Percentiles rank a stretch among this genome's conserved stretches.
phyloP scores from a whole-genome alignment of 2,113 vertebrate species.

The Bos javanicus region DNA sequence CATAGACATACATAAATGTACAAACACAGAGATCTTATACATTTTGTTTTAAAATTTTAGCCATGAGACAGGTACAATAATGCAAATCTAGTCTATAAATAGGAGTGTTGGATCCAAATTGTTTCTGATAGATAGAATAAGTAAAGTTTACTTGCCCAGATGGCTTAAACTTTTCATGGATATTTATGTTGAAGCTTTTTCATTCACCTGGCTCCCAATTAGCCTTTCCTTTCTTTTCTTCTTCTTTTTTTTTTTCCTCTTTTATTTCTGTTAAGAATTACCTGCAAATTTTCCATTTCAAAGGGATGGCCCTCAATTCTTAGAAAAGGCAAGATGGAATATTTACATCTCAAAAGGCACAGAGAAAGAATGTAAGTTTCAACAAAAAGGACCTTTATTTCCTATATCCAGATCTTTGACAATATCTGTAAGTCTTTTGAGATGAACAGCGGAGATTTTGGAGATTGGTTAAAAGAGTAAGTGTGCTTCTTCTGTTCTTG shows the following conservation, averaged over 20 bases:
- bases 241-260: neutral
- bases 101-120: neutral
- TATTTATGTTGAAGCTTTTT: neutral
- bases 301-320: neutral
- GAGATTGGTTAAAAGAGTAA: neutral
- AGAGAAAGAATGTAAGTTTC: neutral
- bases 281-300: neutral
- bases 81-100: neutral
- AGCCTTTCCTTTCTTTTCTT: neutral
- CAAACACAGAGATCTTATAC: neutral
- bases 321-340: neutral
- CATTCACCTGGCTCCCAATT: neutral
- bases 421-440: neutral
- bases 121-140: neutral
- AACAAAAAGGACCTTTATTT: neutral
- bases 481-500: neutral
- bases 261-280: neutral
- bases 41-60: neutral
- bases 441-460: neutral
- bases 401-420: neutral
- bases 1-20: neutral
- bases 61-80: neutral
- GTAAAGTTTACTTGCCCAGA: neutral
- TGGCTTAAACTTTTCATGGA: neutral
- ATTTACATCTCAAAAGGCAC: neutral